Evolutionary conservation across 2,797 vertebrate species (phyloP).

Genomic region (Heliangelus exortis): DNA sequence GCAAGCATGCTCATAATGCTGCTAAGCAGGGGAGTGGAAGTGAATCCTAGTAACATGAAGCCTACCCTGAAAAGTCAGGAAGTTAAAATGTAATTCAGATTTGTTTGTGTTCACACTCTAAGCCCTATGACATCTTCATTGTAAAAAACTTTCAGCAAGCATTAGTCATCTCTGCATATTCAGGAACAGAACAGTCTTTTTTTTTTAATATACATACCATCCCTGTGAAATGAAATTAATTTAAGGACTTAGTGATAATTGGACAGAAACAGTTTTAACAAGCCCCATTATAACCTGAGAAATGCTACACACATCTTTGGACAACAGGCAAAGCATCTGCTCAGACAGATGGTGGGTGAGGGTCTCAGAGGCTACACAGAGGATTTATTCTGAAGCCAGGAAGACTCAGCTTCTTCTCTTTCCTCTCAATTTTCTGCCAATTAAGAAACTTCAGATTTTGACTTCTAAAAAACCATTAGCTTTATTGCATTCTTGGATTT

Average conservation of each 20-base stretch:
- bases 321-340: slow-evolving; percentile 32
- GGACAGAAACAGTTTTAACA: neutral
- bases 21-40: neutral
- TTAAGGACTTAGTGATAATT: neutral
- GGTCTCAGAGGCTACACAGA: slow-evolving; percentile 10
- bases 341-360: slow-evolving; percentile 32
- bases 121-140: neutral
- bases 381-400: neutral
- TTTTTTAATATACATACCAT: neutral
- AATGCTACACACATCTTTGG: neutral
- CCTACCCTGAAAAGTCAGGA: neutral
- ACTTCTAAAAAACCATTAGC: neutral
- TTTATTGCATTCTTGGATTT: neutral
- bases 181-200: neutral
- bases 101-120: neutral
- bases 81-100: neutral
- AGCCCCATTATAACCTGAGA: neutral
- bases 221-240: neutral
- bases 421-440: neutral
- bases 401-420: neutral
- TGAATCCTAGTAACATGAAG: neutral
- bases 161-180: neutral
- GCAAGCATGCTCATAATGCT: neutral
- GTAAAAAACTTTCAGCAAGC: neutral
- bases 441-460: slow-evolving; percentile 6